A percentile compares a stretch with the other conserved stretches of the same genome.
Evolutionary conservation across 2,888 invertebrate genomes (phyloP).

Genomic region (Netelia fuscicornis): DNA sequence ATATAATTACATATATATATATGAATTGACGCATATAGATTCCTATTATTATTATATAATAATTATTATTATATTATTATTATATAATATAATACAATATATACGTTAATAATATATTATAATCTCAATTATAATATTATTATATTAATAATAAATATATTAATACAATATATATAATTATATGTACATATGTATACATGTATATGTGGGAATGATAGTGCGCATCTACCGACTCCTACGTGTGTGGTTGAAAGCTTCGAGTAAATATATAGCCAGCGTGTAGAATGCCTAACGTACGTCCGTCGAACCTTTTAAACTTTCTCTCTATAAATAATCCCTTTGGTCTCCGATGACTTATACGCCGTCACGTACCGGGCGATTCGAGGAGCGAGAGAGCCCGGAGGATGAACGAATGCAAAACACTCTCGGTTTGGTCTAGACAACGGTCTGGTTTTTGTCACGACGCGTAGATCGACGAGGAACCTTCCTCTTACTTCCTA

Average conservation of each 20-base stretch:
- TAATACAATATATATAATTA: too few species aligned
- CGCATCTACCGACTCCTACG: too few species aligned
- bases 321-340: conserved; percentile 78
- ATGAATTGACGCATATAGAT: too few species aligned
- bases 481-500: not conserved
- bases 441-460: not conserved
- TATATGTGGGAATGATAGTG: too few species aligned
- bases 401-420: not conserved
- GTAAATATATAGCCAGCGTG: not conserved
- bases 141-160: too few species aligned
- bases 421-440: not conserved
- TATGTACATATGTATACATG: too few species aligned
- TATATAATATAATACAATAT: too few species aligned
- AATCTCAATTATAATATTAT: too few species aligned
- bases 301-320: conserved; percentile 72
- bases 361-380: not conserved
- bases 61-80: too few species aligned
- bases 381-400: not conserved
- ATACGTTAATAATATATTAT: too few species aligned
- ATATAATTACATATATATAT: too few species aligned
- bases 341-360: not conserved
- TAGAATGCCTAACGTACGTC: not conserved
- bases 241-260: not conserved
- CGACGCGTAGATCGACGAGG: not conserved
- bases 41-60: too few species aligned